These are phyloP conservation scores for Melanotaenia boesemani DNA, from an alignment of 2,797 vertebrate genomes.

Conservation along the genomic window DNA sequence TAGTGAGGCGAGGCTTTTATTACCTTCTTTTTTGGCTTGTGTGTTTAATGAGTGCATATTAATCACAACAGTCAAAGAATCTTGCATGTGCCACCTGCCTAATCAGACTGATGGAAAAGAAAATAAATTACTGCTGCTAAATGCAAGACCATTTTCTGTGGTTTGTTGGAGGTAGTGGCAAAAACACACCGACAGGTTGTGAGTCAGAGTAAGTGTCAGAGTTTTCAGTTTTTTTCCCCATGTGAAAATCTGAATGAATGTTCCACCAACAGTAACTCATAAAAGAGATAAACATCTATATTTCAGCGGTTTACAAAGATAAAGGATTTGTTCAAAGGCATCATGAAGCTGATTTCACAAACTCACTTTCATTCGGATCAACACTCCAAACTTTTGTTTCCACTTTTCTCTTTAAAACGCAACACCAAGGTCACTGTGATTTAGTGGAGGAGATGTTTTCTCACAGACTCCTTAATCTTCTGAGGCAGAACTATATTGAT, in stretches of 20 bases:
- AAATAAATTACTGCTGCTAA: not conserved
- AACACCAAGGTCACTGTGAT: constrained; percentile 54
- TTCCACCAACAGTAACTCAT: constrained; percentile 31
- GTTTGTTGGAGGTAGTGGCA: constrained; percentile 41
- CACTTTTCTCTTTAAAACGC: constrained; percentile 46
- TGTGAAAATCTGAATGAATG: constrained; percentile 47
- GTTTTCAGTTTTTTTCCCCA: constrained; percentile 34
- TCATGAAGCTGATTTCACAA: constrained; percentile 33
- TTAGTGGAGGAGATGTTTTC: constrained; percentile 47
- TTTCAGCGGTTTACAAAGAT: constrained; percentile 34
- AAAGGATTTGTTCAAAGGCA: constrained; percentile 38
- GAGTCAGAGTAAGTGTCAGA: constrained; percentile 43
- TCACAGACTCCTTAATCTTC: constrained; percentile 47
- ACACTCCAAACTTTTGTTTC: constrained; percentile 40
- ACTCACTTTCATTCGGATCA: constrained; percentile 43
- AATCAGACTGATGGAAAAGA: not conserved
- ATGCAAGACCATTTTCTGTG: constrained; percentile 21
- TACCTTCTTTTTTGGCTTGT: constrained; percentile 20
- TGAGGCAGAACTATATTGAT: constrained; percentile 13
- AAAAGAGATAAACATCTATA: constrained; percentile 19
- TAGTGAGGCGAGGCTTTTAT: constrained; percentile 12
- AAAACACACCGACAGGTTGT: constrained; percentile 39
- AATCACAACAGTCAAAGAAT: not conserved
- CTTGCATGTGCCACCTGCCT: not conserved
- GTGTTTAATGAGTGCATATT: constrained; percentile 18